Evolutionary conservation across 2,797 vertebrate genomes (phyloP), one percentile per base, ranked within the genome.

Genomic region (Malacoctenus gilli): DNA sequence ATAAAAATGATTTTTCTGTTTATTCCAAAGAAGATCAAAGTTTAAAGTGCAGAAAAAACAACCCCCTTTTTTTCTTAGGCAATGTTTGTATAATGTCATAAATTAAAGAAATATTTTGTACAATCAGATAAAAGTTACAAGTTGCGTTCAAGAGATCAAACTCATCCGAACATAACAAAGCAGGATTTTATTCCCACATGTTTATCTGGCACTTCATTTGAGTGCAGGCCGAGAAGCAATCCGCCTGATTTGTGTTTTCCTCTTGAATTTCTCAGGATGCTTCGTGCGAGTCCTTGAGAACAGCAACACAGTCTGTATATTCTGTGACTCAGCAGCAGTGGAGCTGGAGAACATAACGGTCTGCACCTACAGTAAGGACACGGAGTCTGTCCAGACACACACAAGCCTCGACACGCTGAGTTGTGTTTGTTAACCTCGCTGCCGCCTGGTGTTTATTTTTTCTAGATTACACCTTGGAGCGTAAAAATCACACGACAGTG

Each of bases 261-360:
- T 65, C 49, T 71, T 55, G 5, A 44, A 55, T 68, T 72, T 12
- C 40, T 66, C 46, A 99, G 96, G 94, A 55, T 97, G 95, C 82
- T 94, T 91, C 75, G 50, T 91, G 53, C 89, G 77, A n/a, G 77
- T 93, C 83, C 86, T 92, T 0, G 92, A 94, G 53, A 95, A 95
- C 21, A 93, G 88, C 54, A 95, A 92, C 8, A 80, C 85, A 49
- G 83, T 90, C 75, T 98, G 96, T 51, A 67, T 96, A 59, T 89
- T 80, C 1, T 98, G 96, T 77, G 89, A 92, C 51, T 75, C 84
- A 25, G 65, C 83, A 16, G 53, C 82, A 58, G 62, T 77, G 30
- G 87, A 91, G 39, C 23, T 82, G 59, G 88, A 88, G 50, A 91
- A 92, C 68, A 44, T 75, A 28, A 91, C 91, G 10, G 72, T 72